These are phyloP conservation scores for Clarias macrocephalus DNA, from an alignment of 2,113 vertebrate genomes.

Conservation along the genomic window DNA sequence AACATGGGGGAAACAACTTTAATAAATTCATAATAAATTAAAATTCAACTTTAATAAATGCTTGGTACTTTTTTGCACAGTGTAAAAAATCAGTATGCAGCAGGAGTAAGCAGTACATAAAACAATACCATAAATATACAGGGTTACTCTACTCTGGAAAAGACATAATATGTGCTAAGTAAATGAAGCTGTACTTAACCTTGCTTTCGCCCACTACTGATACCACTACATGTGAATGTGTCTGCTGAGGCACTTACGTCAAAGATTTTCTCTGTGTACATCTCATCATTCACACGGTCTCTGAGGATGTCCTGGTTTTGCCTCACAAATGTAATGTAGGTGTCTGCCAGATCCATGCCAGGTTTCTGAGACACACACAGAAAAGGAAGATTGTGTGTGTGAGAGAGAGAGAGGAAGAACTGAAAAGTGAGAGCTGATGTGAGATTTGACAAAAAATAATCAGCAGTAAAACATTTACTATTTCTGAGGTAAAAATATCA, in stretches of 20 bases:
- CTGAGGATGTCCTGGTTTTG: conserved; percentile 96
- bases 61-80: background rate
- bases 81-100: background rate
- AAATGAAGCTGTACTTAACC: conserved; percentile 27
- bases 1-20: background rate
- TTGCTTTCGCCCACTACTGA: conserved; percentile 16
- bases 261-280: conserved; percentile 90
- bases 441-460: background rate
- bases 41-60: background rate
- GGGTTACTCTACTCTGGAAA: background rate
- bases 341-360: conserved; percentile 92
- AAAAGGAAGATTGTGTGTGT: background rate
- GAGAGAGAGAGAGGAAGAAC: conserved; percentile 13
- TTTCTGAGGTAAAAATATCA: conserved; percentile 12
- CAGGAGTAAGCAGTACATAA: background rate
- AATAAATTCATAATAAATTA: background rate
- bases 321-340: conserved; percentile 92
- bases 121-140: background rate
- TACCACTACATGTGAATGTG: background rate
- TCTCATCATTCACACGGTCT: conserved; percentile 89
- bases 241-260: conserved; percentile 82
- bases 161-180: background rate
- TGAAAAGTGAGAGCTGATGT: background rate
- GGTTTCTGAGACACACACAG: conserved; percentile 80
- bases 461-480: conserved; percentile 6